Base-by-base conservation (phyloP, 2,888 invertebrate species). In the Caenorhabditis panamensis region DNA sequence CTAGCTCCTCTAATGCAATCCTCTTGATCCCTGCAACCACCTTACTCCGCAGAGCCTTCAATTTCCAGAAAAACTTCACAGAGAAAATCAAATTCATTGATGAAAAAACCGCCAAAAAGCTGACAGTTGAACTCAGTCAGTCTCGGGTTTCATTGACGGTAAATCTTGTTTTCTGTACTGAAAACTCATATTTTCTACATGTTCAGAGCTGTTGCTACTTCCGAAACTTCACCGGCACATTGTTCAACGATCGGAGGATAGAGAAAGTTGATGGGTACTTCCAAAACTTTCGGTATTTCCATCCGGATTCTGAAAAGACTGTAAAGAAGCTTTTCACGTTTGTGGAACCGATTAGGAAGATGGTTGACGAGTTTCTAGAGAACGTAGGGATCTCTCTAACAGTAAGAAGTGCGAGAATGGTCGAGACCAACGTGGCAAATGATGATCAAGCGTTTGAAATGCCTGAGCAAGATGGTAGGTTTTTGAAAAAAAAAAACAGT, bases 271-370 rank as follows among this genome's bases (percentile, higher is more conserved):
- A 67, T 28, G 89, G 89, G 16, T 89, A 89, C 61, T 89, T 89
- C 53, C 89, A 89, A 69, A 86, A 87, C 18, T 87, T 56, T 24
- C 69, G 79, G n/a, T 88, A 87, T 62, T 87, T 87, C 22, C 82
- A 85, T 51, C 83, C 85, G 9, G 36, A 84, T n/a, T 53, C 28
- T 3, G 41, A 44, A 56, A 59, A 64, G 24, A 41, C 11, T 3
- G 22, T 59, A 16, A 24, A 44, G 36, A 61, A 54, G 49, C 5
- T 64, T 8, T 66, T 81, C 47, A 31, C 41, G 0, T 71, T 66
- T 37, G 24, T 73, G 24, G 58, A 68, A 18, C 68, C 77, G 1
- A 47, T 68, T 13, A 20, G 54, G 36, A 24, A 56, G 20, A 20
- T 28, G 53, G 56, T 71, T 1, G 67, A 63, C 26, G 67, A 81